Evolutionary conservation across 2,797 vertebrate genomes (phyloP).

Genomic region (Hypotaenidia philippensis): DNA sequence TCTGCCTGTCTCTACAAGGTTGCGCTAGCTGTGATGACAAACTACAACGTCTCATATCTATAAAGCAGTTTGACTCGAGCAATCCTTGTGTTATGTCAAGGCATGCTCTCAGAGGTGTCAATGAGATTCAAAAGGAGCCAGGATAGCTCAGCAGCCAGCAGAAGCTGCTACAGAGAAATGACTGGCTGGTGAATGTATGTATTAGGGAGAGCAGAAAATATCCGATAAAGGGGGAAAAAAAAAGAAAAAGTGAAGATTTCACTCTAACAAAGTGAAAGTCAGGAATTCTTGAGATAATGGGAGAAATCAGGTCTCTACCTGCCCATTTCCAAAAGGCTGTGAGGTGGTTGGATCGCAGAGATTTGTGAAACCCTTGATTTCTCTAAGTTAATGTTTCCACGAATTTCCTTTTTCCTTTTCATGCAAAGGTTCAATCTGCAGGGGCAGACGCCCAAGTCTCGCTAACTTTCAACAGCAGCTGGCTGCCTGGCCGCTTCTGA

Average conservation of each 20-base stretch:
- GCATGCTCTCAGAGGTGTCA: neutral
- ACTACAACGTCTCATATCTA: neutral
- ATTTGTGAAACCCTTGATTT: neutral
- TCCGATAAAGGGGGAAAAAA: neutral
- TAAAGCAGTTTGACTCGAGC: constrained; percentile 51
- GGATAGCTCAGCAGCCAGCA: neutral
- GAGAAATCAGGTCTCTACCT: neutral
- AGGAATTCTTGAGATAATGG: neutral
- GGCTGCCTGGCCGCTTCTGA: neutral
- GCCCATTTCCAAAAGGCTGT: neutral
- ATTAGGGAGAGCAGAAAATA: neutral
- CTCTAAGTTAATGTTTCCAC: neutral
- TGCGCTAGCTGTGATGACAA: constrained; percentile 30
- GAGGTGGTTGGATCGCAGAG: neutral
- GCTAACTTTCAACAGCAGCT: neutral
- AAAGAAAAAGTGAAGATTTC: neutral
- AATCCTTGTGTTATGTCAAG: constrained; percentile 29
- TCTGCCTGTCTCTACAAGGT: constrained; percentile 39
- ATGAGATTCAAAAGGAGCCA: constrained; percentile 29
- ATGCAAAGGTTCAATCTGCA: neutral
- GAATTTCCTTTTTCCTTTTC: neutral
- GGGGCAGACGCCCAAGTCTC: neutral
- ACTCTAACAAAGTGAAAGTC: neutral
- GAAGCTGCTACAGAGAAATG: neutral
- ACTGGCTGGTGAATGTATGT: neutral